phyloP scores from a whole-genome alignment of 2,888 invertebrate species.

The Fragum whitleyi region DNA sequence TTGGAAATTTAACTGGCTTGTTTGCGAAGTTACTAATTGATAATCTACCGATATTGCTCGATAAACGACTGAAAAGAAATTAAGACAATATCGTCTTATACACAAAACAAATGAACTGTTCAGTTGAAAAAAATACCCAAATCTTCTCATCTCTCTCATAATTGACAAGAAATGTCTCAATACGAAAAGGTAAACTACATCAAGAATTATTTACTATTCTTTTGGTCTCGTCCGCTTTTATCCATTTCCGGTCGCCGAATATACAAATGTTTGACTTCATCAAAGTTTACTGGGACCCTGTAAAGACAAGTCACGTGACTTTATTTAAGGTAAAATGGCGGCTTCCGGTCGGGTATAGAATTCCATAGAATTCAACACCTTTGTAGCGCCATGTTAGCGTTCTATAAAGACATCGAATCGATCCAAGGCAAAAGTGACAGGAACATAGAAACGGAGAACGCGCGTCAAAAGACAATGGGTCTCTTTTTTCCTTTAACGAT shows the following conservation, averaged over 20 bases:
- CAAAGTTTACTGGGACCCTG: constrained; percentile 27
- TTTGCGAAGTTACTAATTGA: no score
- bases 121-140: no score
- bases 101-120: no score
- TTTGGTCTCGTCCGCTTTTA: constrained; percentile 43
- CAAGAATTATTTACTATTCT: constrained; percentile 48
- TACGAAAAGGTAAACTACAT: neutral
- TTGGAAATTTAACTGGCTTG: no score
- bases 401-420: constrained; percentile 28
- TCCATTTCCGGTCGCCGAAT: constrained; percentile 46
- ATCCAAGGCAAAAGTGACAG: constrained; percentile 20
- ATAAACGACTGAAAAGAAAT: no score
- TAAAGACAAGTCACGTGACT: constrained; percentile 47
- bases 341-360: constrained; percentile 47
- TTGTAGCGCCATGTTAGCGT: constrained; percentile 27
- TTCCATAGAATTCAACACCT: constrained; percentile 47
- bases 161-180: neutral
- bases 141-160: no score
- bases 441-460: neutral
- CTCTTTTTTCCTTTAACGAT: constrained; percentile 6
- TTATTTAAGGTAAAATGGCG: constrained; percentile 49
- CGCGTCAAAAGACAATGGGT: constrained; percentile 26
- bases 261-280: constrained; percentile 51
- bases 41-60: no score
- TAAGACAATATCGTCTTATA: no score